These are phyloP conservation scores for Epicauta chinensis DNA, from an alignment of 1,140 invertebrate species.

Conservation along the genomic window DNA sequence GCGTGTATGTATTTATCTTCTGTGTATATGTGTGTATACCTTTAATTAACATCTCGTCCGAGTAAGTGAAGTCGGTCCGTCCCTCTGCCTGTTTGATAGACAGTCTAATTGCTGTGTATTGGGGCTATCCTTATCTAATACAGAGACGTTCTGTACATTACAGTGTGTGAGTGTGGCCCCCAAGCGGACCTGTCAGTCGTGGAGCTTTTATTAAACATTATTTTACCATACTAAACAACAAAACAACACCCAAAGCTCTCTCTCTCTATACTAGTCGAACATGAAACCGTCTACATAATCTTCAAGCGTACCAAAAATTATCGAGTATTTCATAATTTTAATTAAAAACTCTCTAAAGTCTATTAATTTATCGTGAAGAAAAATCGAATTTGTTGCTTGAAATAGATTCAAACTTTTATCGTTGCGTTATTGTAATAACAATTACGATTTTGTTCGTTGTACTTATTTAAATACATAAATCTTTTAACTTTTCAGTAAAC, in stretches of 20 bases:
- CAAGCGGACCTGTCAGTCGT: slow-evolving; percentile 12
- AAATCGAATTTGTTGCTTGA: too few species aligned
- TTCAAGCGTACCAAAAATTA: slow-evolving; percentile 1
- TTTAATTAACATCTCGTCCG: slow-evolving; percentile 19
- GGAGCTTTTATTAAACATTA: slow-evolving; percentile 18
- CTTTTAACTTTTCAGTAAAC: slow-evolving; percentile 17
- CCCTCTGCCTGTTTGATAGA: slow-evolving; percentile 12
- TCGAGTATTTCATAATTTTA: background rate
- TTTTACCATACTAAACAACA: slow-evolving; percentile 15
- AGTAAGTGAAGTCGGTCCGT: slow-evolving; percentile 13
- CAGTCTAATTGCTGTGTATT: slow-evolving; percentile 15
- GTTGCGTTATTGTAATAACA: too few species aligned
- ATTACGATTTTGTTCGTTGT: background rate
- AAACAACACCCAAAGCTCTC: too few species aligned
- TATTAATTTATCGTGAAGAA: too few species aligned
- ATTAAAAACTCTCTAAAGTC: too few species aligned
- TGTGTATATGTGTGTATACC: slow-evolving; percentile 10
- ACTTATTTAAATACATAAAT: slow-evolving; percentile 18
- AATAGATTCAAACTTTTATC: too few species aligned
- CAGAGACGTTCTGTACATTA: slow-evolving; percentile 9
- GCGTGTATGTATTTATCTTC: too few species aligned
- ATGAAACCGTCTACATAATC: background rate
- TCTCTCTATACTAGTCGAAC: background rate
- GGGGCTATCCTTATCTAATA: slow-evolving; percentile 13
- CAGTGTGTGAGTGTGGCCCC: slow-evolving; percentile 3